Base-by-base conservation (phyloP, 2,888 invertebrate genomes). In the Odontomyia ornata region DNA sequence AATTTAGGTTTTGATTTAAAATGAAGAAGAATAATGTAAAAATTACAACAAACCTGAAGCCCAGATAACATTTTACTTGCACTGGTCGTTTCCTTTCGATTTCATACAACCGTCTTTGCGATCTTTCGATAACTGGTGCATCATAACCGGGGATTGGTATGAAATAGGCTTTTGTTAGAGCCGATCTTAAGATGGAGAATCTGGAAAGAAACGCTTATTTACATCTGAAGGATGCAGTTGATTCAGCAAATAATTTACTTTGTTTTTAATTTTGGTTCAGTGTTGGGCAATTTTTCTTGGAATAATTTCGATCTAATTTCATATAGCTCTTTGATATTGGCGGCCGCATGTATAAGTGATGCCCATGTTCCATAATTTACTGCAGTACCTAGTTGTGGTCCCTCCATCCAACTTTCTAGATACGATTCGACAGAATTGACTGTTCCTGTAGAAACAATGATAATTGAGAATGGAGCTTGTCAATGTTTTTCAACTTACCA, bases 291-390 rank as follows among this genome's bases (percentile, higher is more conserved):
- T n/a, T 86, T 87, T 30, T 89, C 88, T 0, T 92, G 90, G 81
- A 88, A 95, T 28, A 96, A 84, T 82, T 93, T 88, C 76, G 88
- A 86, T 43, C 96, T 89, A 11, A 97, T 84, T 0, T 85, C 86
- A 3, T 87, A 86, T 75, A 97, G 84, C 82, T 96, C 93, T 75
- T 88, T 81, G 1, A 85, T 82, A 84, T 93, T 87, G 0, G 92
- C 90, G 73, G 97, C 82, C 0, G 95, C 93, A 84, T 96, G 88
- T 3, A 98, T 90, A 0, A 93, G 90, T 0, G 97, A 96, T 84
- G 95, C 93, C 93, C 95, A 98, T 0, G 98, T 98, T 15, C 93
- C 96, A 83, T 90, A 93, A 87, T 98, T 93, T 47, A 94, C 82
- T 4, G 84, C 80, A 0, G 93, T 87, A 5, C 89, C 90, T 0